phyloP scores from a whole-genome alignment of 92 coral and sea anemone genomes.

The Pocillopora meandrina region DNA sequence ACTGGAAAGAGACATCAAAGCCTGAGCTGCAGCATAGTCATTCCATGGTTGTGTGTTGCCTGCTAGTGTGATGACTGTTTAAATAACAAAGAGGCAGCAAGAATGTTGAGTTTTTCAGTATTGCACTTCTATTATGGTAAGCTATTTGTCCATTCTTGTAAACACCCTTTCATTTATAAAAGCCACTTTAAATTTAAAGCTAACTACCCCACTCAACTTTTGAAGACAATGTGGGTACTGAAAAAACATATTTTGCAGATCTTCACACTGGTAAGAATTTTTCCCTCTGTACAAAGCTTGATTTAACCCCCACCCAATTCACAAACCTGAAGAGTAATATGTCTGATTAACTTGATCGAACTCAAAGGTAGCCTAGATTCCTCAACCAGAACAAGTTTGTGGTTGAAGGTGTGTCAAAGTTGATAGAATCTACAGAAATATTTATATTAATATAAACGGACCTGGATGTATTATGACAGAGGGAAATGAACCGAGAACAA shows the following conservation, averaged over 20 bases:
- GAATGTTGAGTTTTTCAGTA: neutral
- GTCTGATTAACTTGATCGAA: no score
- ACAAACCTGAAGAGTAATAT: no score
- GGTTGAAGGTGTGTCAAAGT: neutral
- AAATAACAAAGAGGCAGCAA: neutral
- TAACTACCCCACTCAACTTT: no score
- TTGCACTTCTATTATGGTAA: neutral
- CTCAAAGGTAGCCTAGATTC: no score
- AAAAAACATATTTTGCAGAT: no score
- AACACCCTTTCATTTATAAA: no score
- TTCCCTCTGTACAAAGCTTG: no score
- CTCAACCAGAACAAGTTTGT: no score
- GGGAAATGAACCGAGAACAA: neutral
- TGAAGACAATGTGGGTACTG: no score
- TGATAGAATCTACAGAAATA: neutral
- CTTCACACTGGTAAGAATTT: no score
- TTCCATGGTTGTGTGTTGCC: constrained; percentile 17
- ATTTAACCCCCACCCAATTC: no score
- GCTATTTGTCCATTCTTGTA: neutral
- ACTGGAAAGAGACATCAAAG: constrained; percentile 22
- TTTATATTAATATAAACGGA: neutral
- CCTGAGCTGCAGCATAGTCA: constrained; percentile 28
- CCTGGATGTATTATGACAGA: constrained; percentile 5
- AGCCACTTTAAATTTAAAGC: no score
- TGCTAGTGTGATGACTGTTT: neutral